Evolutionary conservation across 1,140 invertebrate genomes (phyloP), one percentile per base, ranked within the genome.

Genomic region (Leptinotarsa lineolata): DNA sequence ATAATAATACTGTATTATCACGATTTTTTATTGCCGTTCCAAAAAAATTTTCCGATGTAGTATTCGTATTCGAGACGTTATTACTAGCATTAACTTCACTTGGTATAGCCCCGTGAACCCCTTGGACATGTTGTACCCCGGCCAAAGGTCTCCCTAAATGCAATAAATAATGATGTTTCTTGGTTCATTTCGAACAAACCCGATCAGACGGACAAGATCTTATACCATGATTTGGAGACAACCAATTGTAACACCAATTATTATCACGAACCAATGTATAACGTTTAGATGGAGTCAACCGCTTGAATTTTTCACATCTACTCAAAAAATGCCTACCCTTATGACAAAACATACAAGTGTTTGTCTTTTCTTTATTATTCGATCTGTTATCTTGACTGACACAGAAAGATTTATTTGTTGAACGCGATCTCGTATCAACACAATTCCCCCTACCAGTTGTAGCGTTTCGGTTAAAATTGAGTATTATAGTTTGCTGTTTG

Each of bases 91-190:
- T 46, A 46, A 5, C 45, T 13, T 46, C 45, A 46, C 45, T 46
- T 46, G 45, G 45, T 46, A 46, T 46, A 46, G 45, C 13, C 45
- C 45, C 13, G 45, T 46, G 45, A 46, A 46, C 45, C n/a, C n/a
- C n/a, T 46, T 46, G 45, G 5, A 6, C 45, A 46, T 46, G 45
- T 13, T 46, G 45, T 46, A 46, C 45, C n/a, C n/a, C n/a, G n/a
- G n/a, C n/a, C n/a, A n/a, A n/a, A n/a, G n/a, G n/a, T n/a, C n/a
- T n/a, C n/a, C n/a, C n/a, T n/a, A n/a, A n/a, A n/a, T n/a, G n/a
- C n/a, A n/a, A n/a, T n/a, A n/a, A n/a, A n/a, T n/a, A 60, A 60
- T 60, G 59, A 60, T 60, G 59, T 60, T 60, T 60, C n/a, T 60
- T 60, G 6, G 59, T 18, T 5, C 59, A 60, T 60, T 60, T n/a